Base-by-base conservation (phyloP, 2,888 invertebrate genomes). In the Tachina lurida region DNA sequence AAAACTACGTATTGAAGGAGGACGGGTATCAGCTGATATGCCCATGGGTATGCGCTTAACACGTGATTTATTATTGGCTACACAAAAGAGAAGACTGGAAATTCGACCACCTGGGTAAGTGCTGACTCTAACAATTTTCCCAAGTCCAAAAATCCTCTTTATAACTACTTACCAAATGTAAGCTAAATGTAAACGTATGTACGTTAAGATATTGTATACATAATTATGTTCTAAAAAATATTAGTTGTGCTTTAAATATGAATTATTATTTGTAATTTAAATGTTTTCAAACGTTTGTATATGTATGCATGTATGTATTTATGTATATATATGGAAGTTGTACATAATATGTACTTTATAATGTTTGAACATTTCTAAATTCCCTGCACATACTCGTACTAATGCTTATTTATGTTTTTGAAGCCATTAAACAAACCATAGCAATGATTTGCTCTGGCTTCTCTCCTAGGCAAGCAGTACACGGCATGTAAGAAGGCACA, bases 41-140 rank as follows among this genome's bases (percentile, higher is more conserved):
- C 93, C 94, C 54, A 92, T 94, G 90, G 94, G 97, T 86, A 92
- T 94, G 90, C 94, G 97, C 84, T 94, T 97, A 90, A 97, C 97
- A 90, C 96, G 95, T 93, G 96, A 96, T 93, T 94, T 96, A 90
- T 94, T 97, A 88, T 94, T 97, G 90, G 96, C 96, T 90, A 97
- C 97, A 86, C 96, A 97, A 93, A 95, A 95, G 91, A 94, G 96
- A 89, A 94, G 96, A 86, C 95, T 96, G 89, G 94, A 95, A 92
- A 95, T 93, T 84, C 89, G 93, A 88, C 93, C 93, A 73, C 92
- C 95, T 88, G 95, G 95, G 96, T 96, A 93, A 93, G 95, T 93
- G 3, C 7, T 47, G 10, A 41, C 60, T 77, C 2, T 19, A 63
- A 15, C 8, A n/a, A 15, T 39, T 3, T 43, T 52, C 31, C 19